These are phyloP conservation scores for Nomada ferruginata DNA, from an alignment of 2,888 invertebrate genomes.

Conservation along the genomic window DNA sequence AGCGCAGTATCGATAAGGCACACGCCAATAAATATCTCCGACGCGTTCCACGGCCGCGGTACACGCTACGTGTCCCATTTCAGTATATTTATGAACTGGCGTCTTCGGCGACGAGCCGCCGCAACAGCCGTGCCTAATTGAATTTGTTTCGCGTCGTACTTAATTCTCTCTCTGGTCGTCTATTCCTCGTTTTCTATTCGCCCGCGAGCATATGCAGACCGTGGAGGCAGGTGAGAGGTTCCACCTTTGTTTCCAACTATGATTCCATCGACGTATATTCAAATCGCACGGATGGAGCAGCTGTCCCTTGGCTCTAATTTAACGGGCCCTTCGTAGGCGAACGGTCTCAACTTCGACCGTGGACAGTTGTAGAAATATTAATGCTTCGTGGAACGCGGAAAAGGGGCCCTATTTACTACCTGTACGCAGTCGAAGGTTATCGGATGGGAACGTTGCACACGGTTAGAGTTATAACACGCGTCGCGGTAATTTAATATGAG, in stretches of 20 bases:
- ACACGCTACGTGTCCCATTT: conserved; percentile 31
- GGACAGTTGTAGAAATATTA: conserved; percentile 48
- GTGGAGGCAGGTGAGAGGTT: conserved; percentile 62
- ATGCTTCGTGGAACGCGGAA: conserved; percentile 51
- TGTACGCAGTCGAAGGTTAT: conserved; percentile 43
- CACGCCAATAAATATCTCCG: conserved; percentile 32
- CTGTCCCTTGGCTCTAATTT: conserved; percentile 48
- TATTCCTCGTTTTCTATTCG: conserved; percentile 10
- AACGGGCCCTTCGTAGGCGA: conserved; percentile 39
- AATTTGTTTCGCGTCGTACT: conserved; percentile 11
- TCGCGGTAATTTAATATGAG: conserved; percentile 50
- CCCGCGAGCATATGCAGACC: conserved; percentile 44
- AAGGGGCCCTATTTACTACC: conserved; percentile 27
- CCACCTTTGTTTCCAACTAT: conserved; percentile 55
- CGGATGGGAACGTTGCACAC: conserved; percentile 33
- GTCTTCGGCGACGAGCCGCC: conserved; percentile 14
- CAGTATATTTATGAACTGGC: conserved; percentile 39
- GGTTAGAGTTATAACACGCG: conserved; percentile 47
- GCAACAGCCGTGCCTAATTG: neutral
- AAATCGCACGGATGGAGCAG: conserved; percentile 51
- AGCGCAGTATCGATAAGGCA: conserved; percentile 27
- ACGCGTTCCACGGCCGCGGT: conserved; percentile 21
- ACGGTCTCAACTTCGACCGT: neutral
- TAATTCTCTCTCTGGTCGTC: conserved; percentile 24
- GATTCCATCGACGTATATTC: conserved; percentile 65